Evolutionary conservation across 2,797 vertebrate species (phyloP).

Genomic region (Garrulus glandarius): DNA sequence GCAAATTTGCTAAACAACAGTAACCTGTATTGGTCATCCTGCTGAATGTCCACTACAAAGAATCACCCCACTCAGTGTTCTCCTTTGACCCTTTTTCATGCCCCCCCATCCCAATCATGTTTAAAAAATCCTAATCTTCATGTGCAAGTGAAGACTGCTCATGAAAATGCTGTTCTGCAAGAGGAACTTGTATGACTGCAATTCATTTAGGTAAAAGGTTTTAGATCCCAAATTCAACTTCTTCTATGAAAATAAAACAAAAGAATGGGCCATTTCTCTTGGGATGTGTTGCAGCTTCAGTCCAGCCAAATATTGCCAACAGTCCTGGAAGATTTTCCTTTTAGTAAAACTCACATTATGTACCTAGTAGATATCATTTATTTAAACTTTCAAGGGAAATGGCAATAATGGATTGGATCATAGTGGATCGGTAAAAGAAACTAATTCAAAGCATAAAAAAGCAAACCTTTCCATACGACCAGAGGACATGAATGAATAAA

Average conservation of each 20-base stretch:
- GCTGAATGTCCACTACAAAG: not conserved
- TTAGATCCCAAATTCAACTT: slow-evolving; percentile 41
- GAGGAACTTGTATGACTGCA: slow-evolving; percentile 17
- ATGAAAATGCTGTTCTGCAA: not conserved
- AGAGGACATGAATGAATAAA: slow-evolving; percentile 22
- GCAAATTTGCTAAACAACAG: not conserved
- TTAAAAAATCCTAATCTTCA: not conserved
- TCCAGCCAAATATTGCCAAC: slow-evolving; percentile 38
- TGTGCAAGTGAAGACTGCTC: not conserved
- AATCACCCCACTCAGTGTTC: not conserved
- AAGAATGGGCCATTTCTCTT: slow-evolving; percentile 28
- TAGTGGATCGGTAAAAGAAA: not conserved
- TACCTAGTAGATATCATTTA: slow-evolving; percentile 1
- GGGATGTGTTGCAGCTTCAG: slow-evolving; percentile 12
- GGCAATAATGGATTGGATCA: not conserved
- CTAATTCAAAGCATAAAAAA: slow-evolving; percentile 19
- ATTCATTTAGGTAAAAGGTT: slow-evolving; percentile 27
- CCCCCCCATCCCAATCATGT: not conserved
- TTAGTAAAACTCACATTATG: slow-evolving; percentile 29
- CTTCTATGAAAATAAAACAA: slow-evolving; percentile 39
- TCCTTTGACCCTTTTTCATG: not conserved
- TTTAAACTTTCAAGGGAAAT: slow-evolving; percentile 34
- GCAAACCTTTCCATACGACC: not conserved
- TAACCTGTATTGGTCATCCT: not conserved
- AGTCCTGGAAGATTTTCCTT: slow-evolving; percentile 39